These are phyloP conservation scores for Sepiola atlantica DNA, from an alignment of 2,888 invertebrate species.

Conservation along the genomic window DNA sequence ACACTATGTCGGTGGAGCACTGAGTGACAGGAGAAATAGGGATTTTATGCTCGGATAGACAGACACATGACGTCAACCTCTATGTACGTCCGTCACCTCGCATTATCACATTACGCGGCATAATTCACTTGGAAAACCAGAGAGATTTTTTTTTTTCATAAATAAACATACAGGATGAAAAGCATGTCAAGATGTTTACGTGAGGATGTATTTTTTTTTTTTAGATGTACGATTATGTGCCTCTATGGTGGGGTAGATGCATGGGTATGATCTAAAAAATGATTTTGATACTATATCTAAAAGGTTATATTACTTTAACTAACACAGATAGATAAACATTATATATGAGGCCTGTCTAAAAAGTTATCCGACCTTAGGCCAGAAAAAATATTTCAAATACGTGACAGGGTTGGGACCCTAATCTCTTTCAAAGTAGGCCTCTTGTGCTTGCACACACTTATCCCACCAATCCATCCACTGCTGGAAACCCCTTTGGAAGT, in stretches of 20 bases:
- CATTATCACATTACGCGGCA: background rate
- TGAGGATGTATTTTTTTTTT: background rate
- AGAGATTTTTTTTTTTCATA: background rate
- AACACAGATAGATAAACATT: background rate
- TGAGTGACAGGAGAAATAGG: constrained; percentile 39
- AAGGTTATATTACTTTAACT: background rate
- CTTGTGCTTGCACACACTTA: too few relatives aligned
- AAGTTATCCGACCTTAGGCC: too few relatives aligned
- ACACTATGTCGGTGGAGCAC: background rate
- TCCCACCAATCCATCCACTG: too few relatives aligned
- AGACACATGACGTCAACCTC: background rate
- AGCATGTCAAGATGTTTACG: background rate
- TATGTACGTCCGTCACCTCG: background rate
- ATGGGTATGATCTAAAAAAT: background rate
- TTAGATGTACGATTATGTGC: background rate
- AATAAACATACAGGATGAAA: background rate
- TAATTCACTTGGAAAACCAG: background rate
- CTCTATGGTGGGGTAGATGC: background rate
- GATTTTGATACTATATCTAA: background rate
- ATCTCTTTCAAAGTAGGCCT: too few relatives aligned
- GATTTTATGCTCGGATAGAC: background rate
- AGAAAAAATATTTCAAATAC: too few relatives aligned
- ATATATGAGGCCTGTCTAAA: too few relatives aligned
- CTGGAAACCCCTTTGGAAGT: too few relatives aligned
- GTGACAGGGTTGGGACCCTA: too few relatives aligned